Evolutionary conservation across 2,888 invertebrate species (phyloP), one percentile per base, ranked within the genome.

Genomic region (Oscheius sp.): DNA sequence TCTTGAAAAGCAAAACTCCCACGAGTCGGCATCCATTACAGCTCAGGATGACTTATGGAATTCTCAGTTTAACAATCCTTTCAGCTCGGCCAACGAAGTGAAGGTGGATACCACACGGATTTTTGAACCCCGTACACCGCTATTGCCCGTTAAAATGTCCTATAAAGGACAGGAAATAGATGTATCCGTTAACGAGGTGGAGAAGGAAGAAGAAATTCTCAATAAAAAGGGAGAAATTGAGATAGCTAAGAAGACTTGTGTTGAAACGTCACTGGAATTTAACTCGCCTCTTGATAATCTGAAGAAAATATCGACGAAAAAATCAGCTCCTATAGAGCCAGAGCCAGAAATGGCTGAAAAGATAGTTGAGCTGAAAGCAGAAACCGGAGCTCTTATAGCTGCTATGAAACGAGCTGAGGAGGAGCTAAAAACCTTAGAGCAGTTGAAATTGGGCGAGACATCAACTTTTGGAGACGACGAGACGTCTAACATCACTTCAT

Each of bases 111-210:
- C 57, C 9, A 33, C 30, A 2, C 26, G 38, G 28, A 20, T 67
- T 14, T 57, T 74, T 44, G 74, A 79, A 33, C 81, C 81, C 14
- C 47, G 81, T 50, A 67, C 72, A 5, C 73, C 78, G 1, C 57
- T 76, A 20, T 71, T 81, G 1, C 81, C 81, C 0, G 59, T 75
- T 24, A 77, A 74, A 50, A 32, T 81, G 8, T 70, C 70, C 9
- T 81, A 78, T 67, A 78, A 78, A 49, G 81, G 81, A 0, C 79
- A 81, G 24, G 73, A 77, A 22, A 75, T 81, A 14, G 73, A 62
- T 54, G 68, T 77, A 14, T 49, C 57, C 2, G 62, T 72, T 30
- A 66, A 67, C 6, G 68, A 68, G 22, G 57, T 73, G 5, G 63
- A 68, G 14, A 54, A 68, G 24, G 67, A 72, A 12, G 73, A 71